Evolutionary conservation across 2,888 invertebrate genomes (phyloP).

Genomic region (Argynnis bischoffii): DNA sequence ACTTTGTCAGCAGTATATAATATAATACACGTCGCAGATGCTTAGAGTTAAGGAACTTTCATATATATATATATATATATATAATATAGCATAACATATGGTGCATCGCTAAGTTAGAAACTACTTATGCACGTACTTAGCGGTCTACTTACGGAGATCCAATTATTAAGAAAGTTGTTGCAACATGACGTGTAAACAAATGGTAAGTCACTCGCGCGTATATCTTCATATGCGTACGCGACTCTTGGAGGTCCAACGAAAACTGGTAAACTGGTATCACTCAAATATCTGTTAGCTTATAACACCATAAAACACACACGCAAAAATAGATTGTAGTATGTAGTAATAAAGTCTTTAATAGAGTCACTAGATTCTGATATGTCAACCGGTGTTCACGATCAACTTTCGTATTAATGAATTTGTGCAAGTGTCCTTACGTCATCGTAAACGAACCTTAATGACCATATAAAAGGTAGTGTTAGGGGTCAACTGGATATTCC

Average conservation of each 20-base stretch:
- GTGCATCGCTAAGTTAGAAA: no score
- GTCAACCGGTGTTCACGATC: constrained; percentile 26
- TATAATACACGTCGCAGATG: no score
- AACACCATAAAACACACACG: constrained; percentile 9
- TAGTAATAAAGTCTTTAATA: not conserved
- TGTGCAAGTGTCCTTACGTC: constrained; percentile 44
- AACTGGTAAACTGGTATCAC: constrained; percentile 39
- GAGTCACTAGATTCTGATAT: not conserved
- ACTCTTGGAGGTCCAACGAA: constrained; percentile 34
- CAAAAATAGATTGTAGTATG: constrained; percentile 11
- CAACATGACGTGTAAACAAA: constrained; percentile 22
- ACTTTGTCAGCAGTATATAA: no score
- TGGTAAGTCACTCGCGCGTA: constrained; percentile 35
- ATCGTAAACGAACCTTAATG: constrained; percentile 41
- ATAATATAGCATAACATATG: no score
- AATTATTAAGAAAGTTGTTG: not conserved
- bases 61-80: no score
- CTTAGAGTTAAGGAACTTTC: no score
- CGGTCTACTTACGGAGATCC: constrained; percentile 3
- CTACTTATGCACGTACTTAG: not conserved
- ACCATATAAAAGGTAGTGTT: constrained; percentile 32
- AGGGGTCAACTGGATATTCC: constrained; percentile 22
- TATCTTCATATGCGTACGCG: constrained; percentile 34
- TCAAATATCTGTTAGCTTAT: constrained; percentile 2
- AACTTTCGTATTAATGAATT: constrained; percentile 42